Evolutionary conservation across 2,797 vertebrate genomes (phyloP), one percentile per base, ranked within the genome.

Genomic region (Poeciliopsis gracilis): DNA sequence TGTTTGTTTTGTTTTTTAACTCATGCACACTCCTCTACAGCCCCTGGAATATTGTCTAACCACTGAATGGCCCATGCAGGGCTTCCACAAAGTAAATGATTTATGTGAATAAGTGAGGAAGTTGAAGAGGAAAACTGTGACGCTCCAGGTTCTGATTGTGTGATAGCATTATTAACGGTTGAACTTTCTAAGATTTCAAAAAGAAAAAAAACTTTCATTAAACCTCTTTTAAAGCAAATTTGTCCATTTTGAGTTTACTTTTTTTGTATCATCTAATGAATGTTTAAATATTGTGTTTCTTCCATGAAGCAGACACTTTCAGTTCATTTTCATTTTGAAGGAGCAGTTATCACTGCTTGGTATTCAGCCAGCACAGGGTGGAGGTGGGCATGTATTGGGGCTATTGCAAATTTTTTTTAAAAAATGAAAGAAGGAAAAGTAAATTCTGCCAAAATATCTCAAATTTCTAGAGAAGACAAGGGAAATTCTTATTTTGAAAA

Each of bases 151-250:
- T 91, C 91, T 95, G 94, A 93, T 94, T 93, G 92, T 95, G 91
- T 94, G 91, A 92, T 93, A 90, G 89, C 91, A 92, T 94, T 91
- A 94, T 92, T 84, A 93, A 90, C 82, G 82, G 90, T 92, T 96
- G 90, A 87, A 93, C 93, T 96, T 96, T 95, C 93, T 95, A 95
- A 92, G 79, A 92, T 92, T 94, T 94, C 46, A 91, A 94, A 94
- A 46, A 23, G 20, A 23, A 23, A 18, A 18, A 49, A 90, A 59
- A 30, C 93, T 96, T 95, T 96, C 94, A 96, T 96, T 96, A 96
- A 96, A 96, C 78, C 84, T 93, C 89, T 94, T 94, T 94, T 86
- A 95, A 96, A 95, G 91, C 88, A 90, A 86, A 13, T 13, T 11
- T 28, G 8, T 5, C 15, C 30, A 71, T 72, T 41, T 59, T 12